phyloP scores from a whole-genome alignment of 2,113 vertebrate genomes.

The Canis aureus region DNA sequence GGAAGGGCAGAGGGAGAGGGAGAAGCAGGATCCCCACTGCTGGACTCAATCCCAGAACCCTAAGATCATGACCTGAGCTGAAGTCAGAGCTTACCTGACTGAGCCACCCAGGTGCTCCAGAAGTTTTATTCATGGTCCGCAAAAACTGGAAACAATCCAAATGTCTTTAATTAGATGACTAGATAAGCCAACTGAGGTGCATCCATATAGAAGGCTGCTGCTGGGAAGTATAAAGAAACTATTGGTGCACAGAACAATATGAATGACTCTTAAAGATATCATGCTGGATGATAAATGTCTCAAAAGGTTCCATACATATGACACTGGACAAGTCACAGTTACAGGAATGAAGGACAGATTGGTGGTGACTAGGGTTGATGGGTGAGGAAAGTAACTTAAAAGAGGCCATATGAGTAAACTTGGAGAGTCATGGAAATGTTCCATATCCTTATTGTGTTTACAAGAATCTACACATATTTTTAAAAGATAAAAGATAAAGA shows the following conservation, averaged over 20 bases:
- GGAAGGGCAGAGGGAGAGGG: too few species aligned
- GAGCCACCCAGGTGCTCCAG: neutral
- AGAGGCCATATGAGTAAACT: neutral
- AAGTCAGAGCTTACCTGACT: too few species aligned
- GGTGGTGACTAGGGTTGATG: neutral
- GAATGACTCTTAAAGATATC: neutral
- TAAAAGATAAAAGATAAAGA: neutral
- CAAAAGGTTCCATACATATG: neutral
- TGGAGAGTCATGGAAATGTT: neutral
- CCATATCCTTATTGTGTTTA: neutral
- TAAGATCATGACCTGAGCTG: too few species aligned
- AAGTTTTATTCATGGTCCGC: slow-evolving; percentile 1
- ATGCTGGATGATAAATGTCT: neutral
- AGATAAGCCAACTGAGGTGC: neutral
- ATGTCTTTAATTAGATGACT: neutral
- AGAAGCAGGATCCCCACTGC: too few species aligned
- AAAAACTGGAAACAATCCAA: slow-evolving; percentile 4
- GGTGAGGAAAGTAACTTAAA: neutral
- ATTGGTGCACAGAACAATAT: neutral
- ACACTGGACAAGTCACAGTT: neutral
- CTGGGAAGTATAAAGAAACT: neutral
- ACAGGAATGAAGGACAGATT: neutral
- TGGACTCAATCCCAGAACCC: too few species aligned
- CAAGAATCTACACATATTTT: neutral
- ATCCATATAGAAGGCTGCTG: neutral